Evolutionary conservation across 2,113 vertebrate genomes (phyloP).

Genomic region (Melierax canorus): DNA sequence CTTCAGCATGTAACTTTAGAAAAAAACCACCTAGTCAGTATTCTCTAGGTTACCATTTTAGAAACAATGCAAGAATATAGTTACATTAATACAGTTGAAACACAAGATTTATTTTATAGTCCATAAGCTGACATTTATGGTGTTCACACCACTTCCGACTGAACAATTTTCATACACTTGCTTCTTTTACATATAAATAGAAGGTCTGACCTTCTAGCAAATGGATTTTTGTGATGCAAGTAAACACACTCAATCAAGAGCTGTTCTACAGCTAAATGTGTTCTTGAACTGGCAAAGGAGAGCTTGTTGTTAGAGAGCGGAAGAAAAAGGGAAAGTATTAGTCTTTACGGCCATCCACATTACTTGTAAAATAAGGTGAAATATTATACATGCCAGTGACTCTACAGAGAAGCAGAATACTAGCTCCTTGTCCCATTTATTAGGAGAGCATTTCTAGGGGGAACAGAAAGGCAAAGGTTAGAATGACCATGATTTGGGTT

Average conservation of each 20-base stretch:
- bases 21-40: neutral
- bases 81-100: constrained; percentile 11
- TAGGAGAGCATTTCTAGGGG: neutral
- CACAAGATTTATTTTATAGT: constrained; percentile 44
- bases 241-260: constrained; percentile 55
- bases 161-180: constrained; percentile 48
- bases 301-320: neutral
- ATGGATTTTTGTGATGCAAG: constrained; percentile 48
- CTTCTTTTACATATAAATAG: constrained; percentile 65
- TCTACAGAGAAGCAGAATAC: neutral
- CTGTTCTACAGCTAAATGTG: neutral
- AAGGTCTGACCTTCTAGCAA: constrained; percentile 49
- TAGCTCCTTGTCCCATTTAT: neutral
- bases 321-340: neutral
- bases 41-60: neutral
- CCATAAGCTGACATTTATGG: constrained; percentile 47
- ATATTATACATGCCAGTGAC: neutral
- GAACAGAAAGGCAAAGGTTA: neutral
- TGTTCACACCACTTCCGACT: constrained; percentile 1
- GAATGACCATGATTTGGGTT: neutral
- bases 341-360: neutral
- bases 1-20: neutral
- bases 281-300: constrained; percentile 19
- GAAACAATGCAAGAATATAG: constrained; percentile 3
- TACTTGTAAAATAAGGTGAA: neutral